Conservation (phyloP, 2,888 invertebrate genomes). For the Chloromyia formosa region DNA sequence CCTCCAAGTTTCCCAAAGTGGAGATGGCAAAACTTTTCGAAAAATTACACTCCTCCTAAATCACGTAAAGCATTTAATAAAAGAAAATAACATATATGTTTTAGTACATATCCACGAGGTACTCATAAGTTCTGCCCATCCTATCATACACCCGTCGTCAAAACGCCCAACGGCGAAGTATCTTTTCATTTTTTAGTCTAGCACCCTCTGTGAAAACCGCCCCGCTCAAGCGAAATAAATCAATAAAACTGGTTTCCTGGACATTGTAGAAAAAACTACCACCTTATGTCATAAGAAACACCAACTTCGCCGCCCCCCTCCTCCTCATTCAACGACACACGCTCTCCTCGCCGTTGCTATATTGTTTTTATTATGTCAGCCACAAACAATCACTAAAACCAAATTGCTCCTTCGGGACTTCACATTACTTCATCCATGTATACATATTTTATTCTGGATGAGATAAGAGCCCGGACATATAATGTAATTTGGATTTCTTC, state of each 20-base stretch:
- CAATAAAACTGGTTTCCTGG: not conserved
- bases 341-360: too few relatives aligned
- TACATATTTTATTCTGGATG: constrained; percentile 12
- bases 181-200: too few relatives aligned
- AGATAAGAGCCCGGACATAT: constrained; percentile 2
- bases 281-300: not conserved
- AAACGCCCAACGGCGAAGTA: too few relatives aligned
- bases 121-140: too few relatives aligned
- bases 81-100: too few relatives aligned
- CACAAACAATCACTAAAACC: not conserved
- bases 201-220: too few relatives aligned
- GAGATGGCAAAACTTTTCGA: too few relatives aligned
- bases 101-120: too few relatives aligned
- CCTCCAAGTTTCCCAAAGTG: too few relatives aligned
- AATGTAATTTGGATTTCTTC: constrained; percentile 19
- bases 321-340: not conserved
- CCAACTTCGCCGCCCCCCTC: not conserved
- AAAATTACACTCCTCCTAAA: too few relatives aligned
- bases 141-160: too few relatives aligned
- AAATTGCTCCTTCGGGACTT: constrained; percentile 31
- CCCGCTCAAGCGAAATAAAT: not conserved
- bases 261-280: not conserved
- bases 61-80: too few relatives aligned
- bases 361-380: not conserved
- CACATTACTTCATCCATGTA: constrained; percentile 13